Evolutionary conservation across 2,113 vertebrate genomes (phyloP).

Genomic region (Cephalopholis sonnerati): DNA sequence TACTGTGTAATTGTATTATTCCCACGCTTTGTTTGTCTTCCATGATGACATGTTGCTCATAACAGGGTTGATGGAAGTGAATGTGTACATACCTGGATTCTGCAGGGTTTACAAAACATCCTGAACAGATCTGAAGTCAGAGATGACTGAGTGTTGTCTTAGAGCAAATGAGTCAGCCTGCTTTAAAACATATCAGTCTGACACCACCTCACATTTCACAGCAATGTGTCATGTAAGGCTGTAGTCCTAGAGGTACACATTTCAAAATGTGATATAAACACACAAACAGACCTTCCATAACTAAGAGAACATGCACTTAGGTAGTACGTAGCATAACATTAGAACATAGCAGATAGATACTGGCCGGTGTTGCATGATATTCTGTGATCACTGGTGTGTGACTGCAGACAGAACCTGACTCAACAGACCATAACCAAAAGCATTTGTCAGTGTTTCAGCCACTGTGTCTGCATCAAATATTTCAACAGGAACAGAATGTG

Average conservation of each 20-base stretch:
- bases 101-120: conserved; percentile 46
- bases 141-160: conserved; percentile 13
- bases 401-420: conserved; percentile 33
- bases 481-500: conserved; percentile 27
- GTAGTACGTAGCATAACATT: background rate
- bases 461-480: background rate
- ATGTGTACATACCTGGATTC: conserved; percentile 29
- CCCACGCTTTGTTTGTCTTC: conserved; percentile 37
- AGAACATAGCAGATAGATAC: conserved; percentile 9
- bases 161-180: conserved; percentile 18
- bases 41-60: background rate
- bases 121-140: conserved; percentile 28
- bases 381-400: background rate
- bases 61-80: background rate
- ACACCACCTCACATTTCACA: conserved; percentile 1
- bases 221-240: background rate
- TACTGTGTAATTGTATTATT: conserved; percentile 33
- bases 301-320: background rate
- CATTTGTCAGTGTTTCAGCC: conserved; percentile 10
- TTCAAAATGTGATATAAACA: background rate
- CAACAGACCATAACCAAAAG: conserved; percentile 1
- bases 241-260: background rate
- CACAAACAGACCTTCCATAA: conserved; percentile 45
- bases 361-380: background rate
- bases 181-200: conserved; percentile 29